A percentile compares a stretch with the other conserved stretches of the same genome.
phyloP scores from a whole-genome alignment of 1,140 invertebrate genomes.

The Calephelis nemesis region DNA sequence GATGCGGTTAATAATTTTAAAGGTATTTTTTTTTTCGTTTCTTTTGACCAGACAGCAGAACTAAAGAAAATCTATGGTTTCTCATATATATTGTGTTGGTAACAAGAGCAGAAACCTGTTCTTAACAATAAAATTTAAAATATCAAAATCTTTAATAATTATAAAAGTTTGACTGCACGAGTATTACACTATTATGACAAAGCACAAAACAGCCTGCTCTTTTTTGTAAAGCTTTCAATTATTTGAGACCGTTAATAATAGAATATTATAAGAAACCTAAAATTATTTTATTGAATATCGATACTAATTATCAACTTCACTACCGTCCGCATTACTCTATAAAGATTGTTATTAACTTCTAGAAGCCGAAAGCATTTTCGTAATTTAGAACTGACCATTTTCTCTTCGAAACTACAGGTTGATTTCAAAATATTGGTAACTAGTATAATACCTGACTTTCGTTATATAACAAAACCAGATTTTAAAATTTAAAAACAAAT shows the following conservation, averaged over 20 bases:
- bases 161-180: too few species aligned
- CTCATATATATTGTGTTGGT: too few species aligned
- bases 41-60: too few species aligned
- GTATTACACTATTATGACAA: background rate
- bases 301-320: slow-evolving; percentile 58
- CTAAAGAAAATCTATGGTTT: too few species aligned
- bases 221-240: background rate
- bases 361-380: slow-evolving; percentile 43
- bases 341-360: slow-evolving; percentile 74
- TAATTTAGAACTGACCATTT: slow-evolving; percentile 28
- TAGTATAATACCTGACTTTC: background rate
- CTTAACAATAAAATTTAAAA: too few species aligned
- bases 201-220: background rate
- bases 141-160: too few species aligned
- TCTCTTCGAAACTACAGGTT: slow-evolving; percentile 15
- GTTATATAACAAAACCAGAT: background rate
- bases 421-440: background rate
- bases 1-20: too few species aligned
- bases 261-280: slow-evolving; percentile 18
- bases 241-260: slow-evolving; percentile 19
- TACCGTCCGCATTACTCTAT: slow-evolving; percentile 60
- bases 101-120: too few species aligned
- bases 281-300: slow-evolving; percentile 51
- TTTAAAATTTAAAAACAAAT: too few species aligned
- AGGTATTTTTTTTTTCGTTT: too few species aligned